Evolutionary conservation across 2,113 vertebrate species (phyloP).

Genomic region (Clarias magur): DNA sequence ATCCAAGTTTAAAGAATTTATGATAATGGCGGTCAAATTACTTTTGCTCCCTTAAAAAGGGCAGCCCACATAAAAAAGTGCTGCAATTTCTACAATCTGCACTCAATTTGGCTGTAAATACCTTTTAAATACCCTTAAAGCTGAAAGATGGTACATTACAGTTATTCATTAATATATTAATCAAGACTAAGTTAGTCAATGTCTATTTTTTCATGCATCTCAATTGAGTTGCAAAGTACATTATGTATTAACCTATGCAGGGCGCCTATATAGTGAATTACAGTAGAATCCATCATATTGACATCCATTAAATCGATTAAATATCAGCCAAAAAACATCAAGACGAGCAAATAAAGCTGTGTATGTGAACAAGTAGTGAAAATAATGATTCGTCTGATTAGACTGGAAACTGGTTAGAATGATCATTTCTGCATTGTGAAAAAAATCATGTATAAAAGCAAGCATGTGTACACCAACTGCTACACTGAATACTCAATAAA

Average conservation of each 20-base stretch:
- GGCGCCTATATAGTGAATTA: not conserved
- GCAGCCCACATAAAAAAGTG: not conserved
- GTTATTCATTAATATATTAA: too few relatives aligned
- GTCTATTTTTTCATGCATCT: not conserved
- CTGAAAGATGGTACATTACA: too few relatives aligned
- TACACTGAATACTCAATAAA: too few relatives aligned
- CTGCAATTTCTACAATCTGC: not conserved
- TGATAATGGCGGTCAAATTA: not conserved
- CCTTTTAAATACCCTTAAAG: too few relatives aligned
- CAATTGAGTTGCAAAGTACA: not conserved
- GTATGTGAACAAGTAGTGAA: not conserved
- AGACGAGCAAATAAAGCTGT: not conserved
- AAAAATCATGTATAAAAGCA: not conserved
- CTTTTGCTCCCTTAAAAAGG: not conserved
- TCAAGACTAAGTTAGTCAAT: not conserved
- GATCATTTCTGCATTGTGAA: not conserved
- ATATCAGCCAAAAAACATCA: not conserved
- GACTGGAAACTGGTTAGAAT: not conserved
- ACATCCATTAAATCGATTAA: not conserved
- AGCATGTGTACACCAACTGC: not conserved
- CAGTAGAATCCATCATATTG: not conserved
- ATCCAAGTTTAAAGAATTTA: not conserved
- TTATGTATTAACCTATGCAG: too few relatives aligned
- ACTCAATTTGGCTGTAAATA: not conserved
- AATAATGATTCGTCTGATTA: not conserved